Conservation (phyloP, 2,113 vertebrate species). For the Siphamia tubifer region DNA sequence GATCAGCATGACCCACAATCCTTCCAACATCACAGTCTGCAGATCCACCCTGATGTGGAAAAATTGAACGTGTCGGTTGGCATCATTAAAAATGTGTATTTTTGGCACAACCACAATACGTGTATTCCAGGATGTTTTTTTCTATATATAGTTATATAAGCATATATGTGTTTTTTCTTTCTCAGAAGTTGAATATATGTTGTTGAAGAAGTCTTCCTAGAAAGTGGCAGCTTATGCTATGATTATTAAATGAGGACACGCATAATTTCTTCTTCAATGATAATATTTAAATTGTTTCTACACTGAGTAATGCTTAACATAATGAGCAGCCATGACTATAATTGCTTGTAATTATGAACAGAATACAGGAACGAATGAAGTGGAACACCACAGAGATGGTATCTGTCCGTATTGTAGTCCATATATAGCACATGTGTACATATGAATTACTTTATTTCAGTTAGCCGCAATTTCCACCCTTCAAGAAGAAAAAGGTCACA, state of each 20-base stretch:
- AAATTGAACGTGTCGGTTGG: no score
- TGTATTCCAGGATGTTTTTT: no score
- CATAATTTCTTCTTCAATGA: slow-evolving; percentile 10
- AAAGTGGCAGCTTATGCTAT: neutral
- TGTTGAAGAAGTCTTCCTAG: neutral
- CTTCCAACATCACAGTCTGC: no score
- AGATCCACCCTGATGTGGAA: no score
- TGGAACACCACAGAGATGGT: slow-evolving; percentile 34
- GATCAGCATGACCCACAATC: no score
- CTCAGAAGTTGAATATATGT: no score
- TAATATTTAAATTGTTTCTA: slow-evolving; percentile 31
- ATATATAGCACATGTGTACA: slow-evolving; percentile 40
- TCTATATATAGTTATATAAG: no score
- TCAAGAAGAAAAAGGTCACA: slow-evolving; percentile 24
- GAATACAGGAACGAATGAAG: slow-evolving; percentile 27
- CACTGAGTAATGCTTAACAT: slow-evolving; percentile 44
- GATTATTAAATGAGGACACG: slow-evolving; percentile 3
- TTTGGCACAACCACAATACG: no score
- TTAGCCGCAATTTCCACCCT: slow-evolving; percentile 40
- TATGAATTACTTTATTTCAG: slow-evolving; percentile 51
- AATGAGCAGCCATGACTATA: slow-evolving; percentile 35
- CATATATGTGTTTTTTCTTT: no score
- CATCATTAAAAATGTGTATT: no score
- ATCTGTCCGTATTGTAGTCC: slow-evolving; percentile 25
- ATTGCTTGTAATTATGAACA: slow-evolving; percentile 40